A percentile compares a stretch with the other conserved stretches of the same genome.
Conservation (phyloP, 2,888 invertebrate genomes). For the Amiota minor region DNA sequence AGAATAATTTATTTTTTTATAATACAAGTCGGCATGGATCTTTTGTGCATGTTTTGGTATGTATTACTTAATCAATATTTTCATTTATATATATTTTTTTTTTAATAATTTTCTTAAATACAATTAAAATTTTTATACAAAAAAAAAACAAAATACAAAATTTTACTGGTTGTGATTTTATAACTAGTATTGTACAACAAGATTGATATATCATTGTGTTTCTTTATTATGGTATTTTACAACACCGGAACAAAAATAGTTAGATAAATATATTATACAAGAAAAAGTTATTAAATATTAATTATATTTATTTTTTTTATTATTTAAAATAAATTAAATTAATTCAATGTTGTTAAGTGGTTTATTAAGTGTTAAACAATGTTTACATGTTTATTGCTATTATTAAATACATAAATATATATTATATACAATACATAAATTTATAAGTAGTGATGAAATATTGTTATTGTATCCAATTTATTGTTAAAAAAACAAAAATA, state of each 20-base stretch:
- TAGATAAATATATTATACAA: background rate
- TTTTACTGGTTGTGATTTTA: conserved; percentile 48
- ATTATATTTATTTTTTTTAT: background rate
- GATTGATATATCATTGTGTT: background rate
- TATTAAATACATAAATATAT: no score
- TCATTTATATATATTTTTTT: background rate
- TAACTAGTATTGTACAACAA: background rate
- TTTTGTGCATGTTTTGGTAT: conserved; percentile 28
- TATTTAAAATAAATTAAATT: background rate
- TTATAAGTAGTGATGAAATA: no score
- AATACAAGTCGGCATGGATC: conserved; percentile 3
- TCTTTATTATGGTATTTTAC: background rate
- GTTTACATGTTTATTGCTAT: no score
- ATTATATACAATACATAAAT: no score
- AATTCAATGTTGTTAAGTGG: no score
- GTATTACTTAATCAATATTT: background rate
- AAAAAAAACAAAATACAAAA: conserved; percentile 7
- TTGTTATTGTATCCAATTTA: no score
- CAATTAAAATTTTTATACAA: background rate
- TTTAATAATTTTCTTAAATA: background rate
- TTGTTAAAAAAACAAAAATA: no score
- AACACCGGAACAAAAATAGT: background rate
- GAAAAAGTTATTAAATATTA: background rate
- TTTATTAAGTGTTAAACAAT: no score
- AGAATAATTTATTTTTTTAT: background rate